phyloP scores from a whole-genome alignment of 1,140 invertebrate species.

The Metaphire vulgaris region DNA sequence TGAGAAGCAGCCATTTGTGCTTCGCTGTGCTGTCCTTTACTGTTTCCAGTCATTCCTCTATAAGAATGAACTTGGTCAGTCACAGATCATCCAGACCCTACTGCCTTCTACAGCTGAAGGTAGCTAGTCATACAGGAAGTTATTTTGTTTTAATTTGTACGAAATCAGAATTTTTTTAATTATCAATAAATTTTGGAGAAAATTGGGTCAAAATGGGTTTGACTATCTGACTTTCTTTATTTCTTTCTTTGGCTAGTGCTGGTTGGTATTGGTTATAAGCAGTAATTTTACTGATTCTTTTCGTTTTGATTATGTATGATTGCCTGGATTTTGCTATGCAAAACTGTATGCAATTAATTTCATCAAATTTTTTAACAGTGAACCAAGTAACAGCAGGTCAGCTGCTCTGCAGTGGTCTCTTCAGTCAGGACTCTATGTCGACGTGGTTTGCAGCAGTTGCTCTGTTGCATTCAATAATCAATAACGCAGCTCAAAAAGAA shows the following conservation, averaged over 20 bases:
- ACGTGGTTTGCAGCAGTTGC: constrained; percentile 94
- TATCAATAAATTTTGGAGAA: no score
- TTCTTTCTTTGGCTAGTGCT: constrained; percentile 5
- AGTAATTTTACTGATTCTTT: no score
- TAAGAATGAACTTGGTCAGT: constrained; percentile 66
- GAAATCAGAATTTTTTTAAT: no score
- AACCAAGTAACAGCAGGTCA: constrained; percentile 64
- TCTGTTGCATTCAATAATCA: constrained; percentile 80
- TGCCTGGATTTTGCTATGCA: no score
- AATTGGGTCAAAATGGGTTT: background rate
- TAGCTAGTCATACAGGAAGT: constrained; percentile 49
- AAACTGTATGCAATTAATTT: no score
- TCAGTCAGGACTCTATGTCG: constrained; percentile 82
- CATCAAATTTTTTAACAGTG: no score
- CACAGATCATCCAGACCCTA: constrained; percentile 80
- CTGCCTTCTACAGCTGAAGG: constrained; percentile 74
- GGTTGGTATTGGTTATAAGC: constrained; percentile 23
- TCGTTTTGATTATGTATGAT: no score
- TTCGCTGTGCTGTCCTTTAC: constrained; percentile 91
- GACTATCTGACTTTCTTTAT: background rate
- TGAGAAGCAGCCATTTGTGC: constrained; percentile 86
- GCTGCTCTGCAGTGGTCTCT: constrained; percentile 86
- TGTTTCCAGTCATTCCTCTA: constrained; percentile 94
- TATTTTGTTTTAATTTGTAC: no score
- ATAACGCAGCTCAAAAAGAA: constrained; percentile 81